Evolutionary conservation across 2,888 invertebrate species (phyloP), one percentile per base, ranked within the genome.

Genomic region (Mesorhabditis sp.): DNA sequence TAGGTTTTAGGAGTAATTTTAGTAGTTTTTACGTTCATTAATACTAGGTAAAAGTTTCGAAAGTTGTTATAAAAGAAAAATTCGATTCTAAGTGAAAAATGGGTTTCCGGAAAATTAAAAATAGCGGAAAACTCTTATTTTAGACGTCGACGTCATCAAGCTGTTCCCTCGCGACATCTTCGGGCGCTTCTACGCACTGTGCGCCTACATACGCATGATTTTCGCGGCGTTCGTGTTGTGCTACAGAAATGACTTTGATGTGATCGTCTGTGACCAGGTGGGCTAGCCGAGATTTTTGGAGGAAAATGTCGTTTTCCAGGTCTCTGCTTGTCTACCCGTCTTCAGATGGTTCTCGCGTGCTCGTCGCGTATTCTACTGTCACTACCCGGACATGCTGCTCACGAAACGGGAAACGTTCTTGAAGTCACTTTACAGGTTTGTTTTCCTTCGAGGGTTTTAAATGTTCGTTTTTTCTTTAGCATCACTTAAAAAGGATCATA

Each of bases 201-300:
- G 92, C 86, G 95, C 97, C 0, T 98, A 96, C 84, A 85, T 94
- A 4, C 91, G 96, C 65, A 95, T 98, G 94, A 90, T 91, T 15
- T 93, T 93, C 83, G 92, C 94, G 0, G 92, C 95, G 0, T 90
- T 95, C 71, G 89, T 92, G 0, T 89, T 93, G 84, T 91, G 91
- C 80, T 89, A 91, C 70, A 88, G 88, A 73, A 90, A 92, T 3
- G 71, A 91, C 4, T 77, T 77, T 45, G 89, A 95, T 83, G 88
- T 97, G 2, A 90, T 95, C 74, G 92, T 98, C 84, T 93, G 94
- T 85, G 98, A 99, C 88, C 90, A 77, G 73, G 81, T 80, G 7
- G 15, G 28, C 28, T 28, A 28, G 28, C 28, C 1, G 28, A 1
- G 28, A 2, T 28, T 28, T 28, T 28, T 28, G 28, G 28, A 28